phyloP scores from a whole-genome alignment of 2,888 invertebrate genomes.

The Eudemis profundana region DNA sequence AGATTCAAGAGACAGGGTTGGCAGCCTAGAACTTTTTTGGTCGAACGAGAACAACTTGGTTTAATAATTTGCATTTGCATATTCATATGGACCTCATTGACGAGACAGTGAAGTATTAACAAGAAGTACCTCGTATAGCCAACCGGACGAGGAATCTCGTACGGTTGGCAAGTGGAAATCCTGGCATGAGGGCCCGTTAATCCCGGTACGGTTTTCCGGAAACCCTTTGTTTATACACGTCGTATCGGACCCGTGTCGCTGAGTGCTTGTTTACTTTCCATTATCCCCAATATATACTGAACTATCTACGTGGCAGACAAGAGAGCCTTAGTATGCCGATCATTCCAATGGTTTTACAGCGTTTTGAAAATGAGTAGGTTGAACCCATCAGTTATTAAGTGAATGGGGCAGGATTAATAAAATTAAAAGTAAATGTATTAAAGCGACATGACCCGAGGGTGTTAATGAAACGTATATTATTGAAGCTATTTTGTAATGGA shows the following conservation, averaged over 20 bases:
- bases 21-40: no score
- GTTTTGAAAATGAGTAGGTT: background rate
- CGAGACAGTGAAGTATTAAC: no score
- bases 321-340: background rate
- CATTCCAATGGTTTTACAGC: background rate
- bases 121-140: no score
- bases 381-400: background rate
- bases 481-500: background rate
- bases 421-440: slow-evolving; percentile 14
- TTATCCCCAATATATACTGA: slow-evolving; percentile 16
- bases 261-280: slow-evolving; percentile 26
- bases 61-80: no score
- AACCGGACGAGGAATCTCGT: no score
- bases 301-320: background rate
- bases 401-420: background rate
- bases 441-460: background rate
- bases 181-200: background rate
- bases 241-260: slow-evolving; percentile 24
- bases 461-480: background rate
- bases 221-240: slow-evolving; percentile 20
- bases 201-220: background rate
- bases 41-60: no score
- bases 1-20: no score
- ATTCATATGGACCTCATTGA: no score
- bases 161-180: no score